Conservation (phyloP, 2,888 invertebrate species). For the Mimachlamys varia region DNA sequence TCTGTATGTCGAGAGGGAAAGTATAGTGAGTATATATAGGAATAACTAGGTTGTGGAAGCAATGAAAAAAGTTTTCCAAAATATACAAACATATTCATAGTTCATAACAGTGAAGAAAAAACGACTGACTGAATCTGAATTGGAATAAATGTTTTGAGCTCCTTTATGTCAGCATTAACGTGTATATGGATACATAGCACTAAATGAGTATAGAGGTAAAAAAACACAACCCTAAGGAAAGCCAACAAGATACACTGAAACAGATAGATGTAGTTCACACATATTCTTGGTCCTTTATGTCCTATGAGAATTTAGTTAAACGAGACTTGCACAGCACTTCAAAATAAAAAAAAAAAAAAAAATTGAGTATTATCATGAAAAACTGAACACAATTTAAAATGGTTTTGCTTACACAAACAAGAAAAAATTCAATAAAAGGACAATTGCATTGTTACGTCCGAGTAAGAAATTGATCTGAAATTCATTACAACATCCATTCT, state of each 20-base stretch:
- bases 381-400: background rate
- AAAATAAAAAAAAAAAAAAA: too few species aligned
- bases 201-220: background rate
- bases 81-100: too few species aligned
- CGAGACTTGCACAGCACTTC: background rate
- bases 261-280: background rate
- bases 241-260: background rate
- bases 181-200: background rate
- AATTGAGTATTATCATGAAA: slow-evolving; percentile 25
- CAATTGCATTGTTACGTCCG: background rate
- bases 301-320: background rate
- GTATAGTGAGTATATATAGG: too few species aligned
- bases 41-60: too few species aligned
- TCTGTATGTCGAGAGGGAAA: too few species aligned
- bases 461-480: background rate
- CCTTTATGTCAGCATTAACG: too few species aligned
- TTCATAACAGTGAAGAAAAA: too few species aligned
- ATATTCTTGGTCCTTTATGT: background rate
- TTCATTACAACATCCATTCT: too few species aligned
- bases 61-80: too few species aligned
- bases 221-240: background rate
- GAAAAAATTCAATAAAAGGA: background rate
- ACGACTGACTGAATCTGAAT: too few species aligned
- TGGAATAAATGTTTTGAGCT: too few species aligned
- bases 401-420: slow-evolving; percentile 10